Evolutionary conservation across 2,797 vertebrate species (phyloP), one percentile per base, ranked within the genome.

Genomic region (Lepidocolaptes lacrymiger): DNA sequence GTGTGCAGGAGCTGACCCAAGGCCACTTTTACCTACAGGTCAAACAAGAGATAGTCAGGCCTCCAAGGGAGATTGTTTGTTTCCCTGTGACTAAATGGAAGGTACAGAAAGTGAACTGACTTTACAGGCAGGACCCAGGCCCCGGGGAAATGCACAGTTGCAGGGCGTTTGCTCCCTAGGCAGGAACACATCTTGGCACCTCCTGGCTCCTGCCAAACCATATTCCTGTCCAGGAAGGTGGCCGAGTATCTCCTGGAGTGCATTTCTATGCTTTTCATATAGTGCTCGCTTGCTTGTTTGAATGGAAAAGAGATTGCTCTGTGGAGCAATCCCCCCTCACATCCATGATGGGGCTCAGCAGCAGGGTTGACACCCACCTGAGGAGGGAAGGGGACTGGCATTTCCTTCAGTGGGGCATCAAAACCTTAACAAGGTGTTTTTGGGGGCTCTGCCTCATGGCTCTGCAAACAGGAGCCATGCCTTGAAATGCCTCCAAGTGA

Each of bases 401-500:
- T 85, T 77, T 14, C 72, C n/a, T 74, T 62, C 81, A 79, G 48
- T 1, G 0, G 18, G 22, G 5, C 54, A 71, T 18, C 72, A 68
- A 44, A 56, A 51, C 62, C 5, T 54, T 76, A 59, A 69, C 36
- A 17, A 86, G 7, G 19, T 49, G 73, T 11, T 88, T 36, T 27
- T 1, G 2, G 44, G 10, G 43, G 22, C 36, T 74, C 51, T 74
- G 39, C 18, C 68, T 63, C 2, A 0, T 5, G 3, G 17, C 44
- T 85, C 83, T 79, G 58, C 34, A 56, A 85, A 67, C 3, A 83
- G 39, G 32, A 84, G 19, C 24, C 21, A 36, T 17, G 69, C 37
- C 51, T 92, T 59, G 73, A 96, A 94, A 80, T 17, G 37, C 11
- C 49, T 95, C 83, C 91, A 77, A 63, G 62, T 39, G 67, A 89